Evolutionary conservation across 2,888 invertebrate species (phyloP).

Genomic region (Ptychoptera albimana): DNA sequence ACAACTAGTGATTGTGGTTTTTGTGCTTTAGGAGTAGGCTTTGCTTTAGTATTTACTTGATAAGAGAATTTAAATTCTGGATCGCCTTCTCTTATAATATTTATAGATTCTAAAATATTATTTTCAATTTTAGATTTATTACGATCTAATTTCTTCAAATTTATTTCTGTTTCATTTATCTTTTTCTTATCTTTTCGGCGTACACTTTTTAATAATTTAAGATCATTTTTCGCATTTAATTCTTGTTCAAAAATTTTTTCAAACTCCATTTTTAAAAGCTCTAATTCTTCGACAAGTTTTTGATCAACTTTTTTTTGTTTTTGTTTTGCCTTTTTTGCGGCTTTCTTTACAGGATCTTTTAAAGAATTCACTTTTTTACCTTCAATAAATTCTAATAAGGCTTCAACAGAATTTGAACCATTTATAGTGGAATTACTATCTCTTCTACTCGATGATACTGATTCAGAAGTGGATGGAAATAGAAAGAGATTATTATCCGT

Average conservation of each 20-base stretch:
- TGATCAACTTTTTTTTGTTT: conserved; percentile 28
- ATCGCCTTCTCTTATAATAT: conserved; percentile 25
- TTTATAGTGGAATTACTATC: background rate
- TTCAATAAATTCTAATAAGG: conserved; percentile 27
- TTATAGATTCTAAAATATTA: conserved; percentile 26
- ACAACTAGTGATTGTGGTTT: background rate
- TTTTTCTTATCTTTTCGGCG: conserved; percentile 26
- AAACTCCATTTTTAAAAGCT: conserved; percentile 25
- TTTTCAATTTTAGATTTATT: conserved; percentile 27
- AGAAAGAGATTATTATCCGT: too few species aligned
- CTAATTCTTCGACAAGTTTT: conserved; percentile 25
- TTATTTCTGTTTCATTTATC: conserved; percentile 24
- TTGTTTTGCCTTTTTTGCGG: conserved; percentile 30
- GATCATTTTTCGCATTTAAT: conserved; percentile 23
- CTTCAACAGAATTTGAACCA: conserved; percentile 17
- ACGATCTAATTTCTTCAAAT: conserved; percentile 26
- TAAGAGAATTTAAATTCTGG: conserved; percentile 27
- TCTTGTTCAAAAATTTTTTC: conserved; percentile 28
- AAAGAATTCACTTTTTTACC: conserved; percentile 20
- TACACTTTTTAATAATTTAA: conserved; percentile 19
- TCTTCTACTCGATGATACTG: background rate
- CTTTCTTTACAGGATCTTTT: conserved; percentile 19
- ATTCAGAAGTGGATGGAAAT: too few species aligned
- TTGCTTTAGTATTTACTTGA: background rate
- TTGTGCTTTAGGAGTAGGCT: background rate